phyloP scores from a whole-genome alignment of 2,888 invertebrate genomes.

The Hirudinaria manillensis region DNA sequence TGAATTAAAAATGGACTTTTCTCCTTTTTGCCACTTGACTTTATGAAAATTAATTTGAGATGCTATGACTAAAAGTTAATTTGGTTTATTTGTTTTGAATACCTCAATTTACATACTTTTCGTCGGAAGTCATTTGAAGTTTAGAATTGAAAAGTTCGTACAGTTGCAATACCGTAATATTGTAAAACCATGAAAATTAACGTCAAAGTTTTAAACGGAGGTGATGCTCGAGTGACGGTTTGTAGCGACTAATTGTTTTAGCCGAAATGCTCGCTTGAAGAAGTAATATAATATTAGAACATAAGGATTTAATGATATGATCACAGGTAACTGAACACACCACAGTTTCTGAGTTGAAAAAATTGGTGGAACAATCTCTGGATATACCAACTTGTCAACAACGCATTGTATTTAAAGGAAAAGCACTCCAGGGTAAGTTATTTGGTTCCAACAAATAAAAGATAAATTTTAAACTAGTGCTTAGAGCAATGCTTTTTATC shows the following conservation, averaged over 20 bases:
- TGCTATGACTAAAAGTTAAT: too few relatives aligned
- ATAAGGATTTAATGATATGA: neutral
- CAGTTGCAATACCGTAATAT: too few relatives aligned
- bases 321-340: slow-evolving; percentile 13
- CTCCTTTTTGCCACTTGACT: too few relatives aligned
- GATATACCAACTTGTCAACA: slow-evolving; percentile 15
- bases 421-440: neutral
- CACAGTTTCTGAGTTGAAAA: slow-evolving; percentile 15
- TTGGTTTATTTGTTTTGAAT: too few relatives aligned
- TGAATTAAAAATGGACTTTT: too few relatives aligned
- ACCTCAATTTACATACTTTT: too few relatives aligned
- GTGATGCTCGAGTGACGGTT: neutral
- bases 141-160: too few relatives aligned
- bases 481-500: too few relatives aligned
- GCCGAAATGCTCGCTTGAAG: neutral
- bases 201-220: slow-evolving; percentile 20
- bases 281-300: neutral
- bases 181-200: slow-evolving; percentile 1
- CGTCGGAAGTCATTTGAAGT: too few relatives aligned
- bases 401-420: slow-evolving; percentile 6
- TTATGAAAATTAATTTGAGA: too few relatives aligned
- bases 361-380: slow-evolving; percentile 10
- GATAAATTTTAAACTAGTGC: too few relatives aligned
- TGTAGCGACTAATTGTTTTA: neutral
- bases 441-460: neutral